Conservation (phyloP, 2,888 invertebrate genomes). For the Peribatodes rhomboidaria region DNA sequence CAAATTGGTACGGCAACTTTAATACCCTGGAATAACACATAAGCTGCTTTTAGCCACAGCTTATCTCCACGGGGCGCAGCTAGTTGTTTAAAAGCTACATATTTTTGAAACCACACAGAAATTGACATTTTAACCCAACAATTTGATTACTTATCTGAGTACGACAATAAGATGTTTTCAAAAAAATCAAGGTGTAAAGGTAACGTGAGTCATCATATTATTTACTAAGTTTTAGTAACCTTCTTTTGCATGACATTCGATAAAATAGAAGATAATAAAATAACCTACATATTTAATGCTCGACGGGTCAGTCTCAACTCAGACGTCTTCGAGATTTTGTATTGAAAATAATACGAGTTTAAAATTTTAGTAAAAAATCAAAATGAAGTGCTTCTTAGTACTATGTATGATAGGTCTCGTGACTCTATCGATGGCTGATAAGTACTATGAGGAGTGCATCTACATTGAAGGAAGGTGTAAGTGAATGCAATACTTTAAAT, state of each 20-base stretch:
- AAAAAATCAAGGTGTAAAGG: neutral
- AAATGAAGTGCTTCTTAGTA: slow-evolving; percentile 17
- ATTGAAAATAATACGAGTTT: neutral
- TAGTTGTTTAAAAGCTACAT: too few species aligned
- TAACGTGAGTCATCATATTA: neutral
- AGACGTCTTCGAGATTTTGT: neutral
- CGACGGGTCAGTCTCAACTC: neutral
- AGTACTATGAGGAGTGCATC: slow-evolving; percentile 59
- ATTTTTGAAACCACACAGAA: too few species aligned
- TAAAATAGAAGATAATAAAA: slow-evolving; percentile 4
- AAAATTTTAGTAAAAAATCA: neutral
- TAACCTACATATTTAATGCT: slow-evolving; percentile 1
- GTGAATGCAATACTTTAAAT: slow-evolving; percentile 46
- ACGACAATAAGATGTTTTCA: neutral
- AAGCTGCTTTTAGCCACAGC: too few species aligned
- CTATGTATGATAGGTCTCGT: slow-evolving; percentile 14
- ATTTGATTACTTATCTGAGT: too few species aligned
- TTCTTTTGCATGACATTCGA: neutral
- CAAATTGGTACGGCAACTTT: too few species aligned
- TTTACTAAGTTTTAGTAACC: neutral
- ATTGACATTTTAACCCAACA: too few species aligned
- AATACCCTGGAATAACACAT: too few species aligned
- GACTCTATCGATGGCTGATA: slow-evolving; percentile 8
- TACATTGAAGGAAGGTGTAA: slow-evolving; percentile 64
- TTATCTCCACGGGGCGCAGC: too few species aligned